Percentiles rank a stretch among this genome's conserved stretches.
Conservation (phyloP, 2,113 vertebrate genomes). For the Clarias gariepinus region DNA sequence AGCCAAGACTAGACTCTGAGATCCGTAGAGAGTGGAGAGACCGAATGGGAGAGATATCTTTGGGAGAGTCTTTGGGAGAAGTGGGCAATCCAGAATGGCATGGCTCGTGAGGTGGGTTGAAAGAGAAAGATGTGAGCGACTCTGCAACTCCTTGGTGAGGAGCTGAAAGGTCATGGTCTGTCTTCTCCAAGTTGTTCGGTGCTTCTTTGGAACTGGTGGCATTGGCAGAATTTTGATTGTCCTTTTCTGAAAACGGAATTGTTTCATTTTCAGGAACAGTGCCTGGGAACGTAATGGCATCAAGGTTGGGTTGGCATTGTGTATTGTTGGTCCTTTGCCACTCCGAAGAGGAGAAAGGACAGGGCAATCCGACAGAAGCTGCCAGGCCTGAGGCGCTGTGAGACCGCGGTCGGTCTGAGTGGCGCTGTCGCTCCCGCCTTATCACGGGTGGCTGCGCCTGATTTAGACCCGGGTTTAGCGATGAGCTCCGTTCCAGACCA, state of each 20-base stretch:
- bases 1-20: slow-evolving; percentile 77
- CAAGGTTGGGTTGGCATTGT: slow-evolving; percentile 62
- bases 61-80: slow-evolving; percentile 55
- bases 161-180: slow-evolving; percentile 49
- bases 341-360: slow-evolving; percentile 59
- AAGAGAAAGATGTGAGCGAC: slow-evolving; percentile 7
- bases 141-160: slow-evolving; percentile 1
- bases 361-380: slow-evolving; percentile 73
- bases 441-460: slow-evolving; percentile 49
- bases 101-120: not conserved
- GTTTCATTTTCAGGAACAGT: not conserved
- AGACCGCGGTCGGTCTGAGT: slow-evolving; percentile 61
- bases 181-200: slow-evolving; percentile 48
- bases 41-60: slow-evolving; percentile 20
- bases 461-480: slow-evolving; percentile 28
- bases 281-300: slow-evolving; percentile 63
- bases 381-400: slow-evolving; percentile 67
- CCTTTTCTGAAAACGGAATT: not conserved
- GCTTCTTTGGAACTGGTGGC: slow-evolving; percentile 54
- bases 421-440: slow-evolving; percentile 60
- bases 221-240: slow-evolving; percentile 49
- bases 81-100: slow-evolving; percentile 32
- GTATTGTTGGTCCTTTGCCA: slow-evolving; percentile 54
- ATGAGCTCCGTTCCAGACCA: slow-evolving; percentile 3
- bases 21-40: slow-evolving; percentile 74